Conservation (phyloP, 1,140 invertebrate species). For the Diorhabda carinulata region DNA sequence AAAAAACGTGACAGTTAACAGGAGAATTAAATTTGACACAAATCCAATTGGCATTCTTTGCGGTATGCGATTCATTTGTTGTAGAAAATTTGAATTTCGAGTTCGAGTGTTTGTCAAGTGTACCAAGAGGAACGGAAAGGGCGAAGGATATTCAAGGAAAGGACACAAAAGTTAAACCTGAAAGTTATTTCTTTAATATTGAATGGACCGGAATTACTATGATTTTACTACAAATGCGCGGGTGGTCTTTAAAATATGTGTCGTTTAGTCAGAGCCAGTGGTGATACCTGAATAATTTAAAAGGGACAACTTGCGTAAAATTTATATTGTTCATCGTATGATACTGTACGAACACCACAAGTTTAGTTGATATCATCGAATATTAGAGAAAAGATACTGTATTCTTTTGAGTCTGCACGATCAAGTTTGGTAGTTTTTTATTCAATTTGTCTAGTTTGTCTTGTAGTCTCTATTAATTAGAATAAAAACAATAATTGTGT, state of each 20-base stretch:
- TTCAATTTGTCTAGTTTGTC: too few relatives aligned
- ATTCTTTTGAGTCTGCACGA: too few relatives aligned
- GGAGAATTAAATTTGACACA: neutral
- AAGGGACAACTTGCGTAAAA: too few relatives aligned
- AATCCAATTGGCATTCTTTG: neutral
- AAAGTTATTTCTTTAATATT: constrained; percentile 3
- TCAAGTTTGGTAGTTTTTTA: too few relatives aligned
- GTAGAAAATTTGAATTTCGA: neutral
- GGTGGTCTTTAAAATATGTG: neutral
- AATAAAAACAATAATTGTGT: too few relatives aligned
- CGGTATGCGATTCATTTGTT: neutral
- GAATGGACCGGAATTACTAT: neutral
- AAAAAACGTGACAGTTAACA: neutral
- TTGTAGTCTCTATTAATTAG: too few relatives aligned
- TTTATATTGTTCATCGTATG: too few relatives aligned
- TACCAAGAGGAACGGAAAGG: neutral
- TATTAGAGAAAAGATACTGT: too few relatives aligned
- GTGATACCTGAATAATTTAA: too few relatives aligned
- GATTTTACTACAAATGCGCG: neutral
- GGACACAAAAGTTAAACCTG: neutral
- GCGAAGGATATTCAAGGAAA: neutral
- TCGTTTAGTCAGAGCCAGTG: too few relatives aligned
- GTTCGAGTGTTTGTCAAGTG: constrained; percentile 1
- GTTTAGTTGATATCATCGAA: too few relatives aligned
- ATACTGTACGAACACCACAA: too few relatives aligned